Base-by-base conservation (phyloP, 1,140 invertebrate genomes). In the Drosophila bifasciata region DNA sequence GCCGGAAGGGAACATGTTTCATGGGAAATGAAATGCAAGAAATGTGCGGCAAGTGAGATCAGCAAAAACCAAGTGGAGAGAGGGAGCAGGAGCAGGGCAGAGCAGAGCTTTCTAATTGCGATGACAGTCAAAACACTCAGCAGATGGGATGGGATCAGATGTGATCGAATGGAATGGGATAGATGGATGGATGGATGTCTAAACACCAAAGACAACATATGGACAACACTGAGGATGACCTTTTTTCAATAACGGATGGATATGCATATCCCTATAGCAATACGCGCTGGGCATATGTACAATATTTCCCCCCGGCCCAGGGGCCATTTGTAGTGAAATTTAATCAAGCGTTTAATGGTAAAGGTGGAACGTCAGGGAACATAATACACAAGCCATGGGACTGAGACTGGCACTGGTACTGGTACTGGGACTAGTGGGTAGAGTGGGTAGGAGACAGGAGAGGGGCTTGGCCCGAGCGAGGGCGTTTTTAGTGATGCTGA, bases 261-360 rank as follows among this genome's bases (percentile, higher is more conserved):
- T 59, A 79, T 56, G 58, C 45, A 63, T 74, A 79, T 46, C 32
- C 32, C 40, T 59, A 79, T 69, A 52, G 52, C 55, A 48, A 55
- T 46, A 57, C 44, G 46, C 43, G 48, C 17, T 55, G 21, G 15
- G 49, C 15, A 40, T 64, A 45, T 48, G 63, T 48, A 39, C 53
- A 32, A 32, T 3, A 19, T 58, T 45, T 50, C 57, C 70, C 69
- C 56, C 60, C 17, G 25, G 81, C 64, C 83, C 81, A 77, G 17
- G 11, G 32, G 74, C 62, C 74, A 75, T 88, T 88, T 88, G 83
- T 88, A 90, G 86, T 90, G 86, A 90, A 90, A 90, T 90, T 90
- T 90, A 90, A 90, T 90, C 86, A 90, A 90, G 86, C 86, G 86
- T 90, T 90, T 90, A 90, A 90, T 90, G 83, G 78, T 79, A 36